phyloP scores from a whole-genome alignment of 2,113 vertebrate genomes.

The Columba janthina region DNA sequence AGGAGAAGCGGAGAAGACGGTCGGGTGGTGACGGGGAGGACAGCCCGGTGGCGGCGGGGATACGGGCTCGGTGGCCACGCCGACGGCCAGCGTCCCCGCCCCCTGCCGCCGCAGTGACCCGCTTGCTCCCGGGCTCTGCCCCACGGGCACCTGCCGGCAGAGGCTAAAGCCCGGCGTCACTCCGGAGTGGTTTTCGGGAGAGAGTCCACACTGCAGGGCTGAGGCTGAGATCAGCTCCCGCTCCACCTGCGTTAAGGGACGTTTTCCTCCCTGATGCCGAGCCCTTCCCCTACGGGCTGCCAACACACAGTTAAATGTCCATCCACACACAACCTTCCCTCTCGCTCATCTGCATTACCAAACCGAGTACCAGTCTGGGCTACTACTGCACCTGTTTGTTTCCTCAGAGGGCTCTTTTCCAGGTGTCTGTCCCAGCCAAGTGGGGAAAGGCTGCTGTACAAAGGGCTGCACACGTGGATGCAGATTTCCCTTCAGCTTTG shows the following conservation, averaged over 20 bases:
- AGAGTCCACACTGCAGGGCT: neutral
- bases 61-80: neutral
- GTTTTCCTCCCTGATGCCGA: neutral
- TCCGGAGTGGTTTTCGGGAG: neutral
- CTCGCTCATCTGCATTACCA: no score
- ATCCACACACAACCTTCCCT: no score
- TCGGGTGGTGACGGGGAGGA: neutral
- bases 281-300: neutral
- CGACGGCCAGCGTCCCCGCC: neutral
- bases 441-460: neutral
- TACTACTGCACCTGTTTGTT: neutral
- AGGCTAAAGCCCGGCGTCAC: neutral
- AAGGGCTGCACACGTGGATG: neutral
- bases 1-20: neutral
- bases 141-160: neutral
- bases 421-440: neutral
- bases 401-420: neutral
- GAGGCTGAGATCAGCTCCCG: accelerated
- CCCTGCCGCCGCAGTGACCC: neutral
- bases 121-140: neutral
- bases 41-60: neutral
- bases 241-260: neutral
- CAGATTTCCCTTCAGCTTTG: neutral
- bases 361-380: accelerated
- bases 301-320: no score